phyloP scores from a whole-genome alignment of 2,113 vertebrate species.

The Manacus vitellinus region DNA sequence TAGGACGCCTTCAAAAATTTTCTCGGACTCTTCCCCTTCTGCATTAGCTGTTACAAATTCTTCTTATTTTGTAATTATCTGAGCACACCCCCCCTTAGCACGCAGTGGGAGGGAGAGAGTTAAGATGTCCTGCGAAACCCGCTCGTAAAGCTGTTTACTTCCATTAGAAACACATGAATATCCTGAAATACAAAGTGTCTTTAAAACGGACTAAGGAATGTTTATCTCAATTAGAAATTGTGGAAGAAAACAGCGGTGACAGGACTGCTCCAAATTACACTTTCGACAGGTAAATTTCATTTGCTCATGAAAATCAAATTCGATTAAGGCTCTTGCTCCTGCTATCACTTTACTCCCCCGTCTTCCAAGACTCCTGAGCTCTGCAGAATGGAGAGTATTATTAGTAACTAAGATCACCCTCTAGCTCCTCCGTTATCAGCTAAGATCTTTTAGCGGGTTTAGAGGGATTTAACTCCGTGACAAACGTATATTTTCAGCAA shows the following conservation, averaged over 20 bases:
- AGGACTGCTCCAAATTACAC: conserved; percentile 35
- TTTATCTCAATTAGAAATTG: conserved; percentile 71
- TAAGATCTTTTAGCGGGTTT: neutral
- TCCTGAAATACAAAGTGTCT: conserved; percentile 78
- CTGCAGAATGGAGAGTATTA: neutral
- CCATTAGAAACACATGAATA: conserved; percentile 84
- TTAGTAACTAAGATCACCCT: conserved; percentile 5
- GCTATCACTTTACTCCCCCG: neutral
- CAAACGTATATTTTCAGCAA: neutral
- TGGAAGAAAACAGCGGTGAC: conserved; percentile 51
- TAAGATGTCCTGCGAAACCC: conserved; percentile 75
- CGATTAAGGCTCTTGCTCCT: conserved; percentile 46
- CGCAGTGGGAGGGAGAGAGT: conserved; percentile 75
- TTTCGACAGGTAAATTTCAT: conserved; percentile 74
- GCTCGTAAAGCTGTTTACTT: conserved; percentile 81
- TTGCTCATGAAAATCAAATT: conserved; percentile 76
- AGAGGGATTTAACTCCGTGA: neutral
- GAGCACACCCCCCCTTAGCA: neutral
- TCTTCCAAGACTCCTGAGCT: neutral
- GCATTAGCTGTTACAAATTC: conserved; percentile 4
- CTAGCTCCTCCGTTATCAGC: neutral
- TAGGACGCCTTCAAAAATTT: neutral
- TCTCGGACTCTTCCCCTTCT: neutral
- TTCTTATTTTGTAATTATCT: conserved; percentile 59
- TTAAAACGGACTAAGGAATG: conserved; percentile 66